These are phyloP conservation scores for Gallinago solitaria DNA, from an alignment of 2,797 vertebrate species.

Conservation along the genomic window DNA sequence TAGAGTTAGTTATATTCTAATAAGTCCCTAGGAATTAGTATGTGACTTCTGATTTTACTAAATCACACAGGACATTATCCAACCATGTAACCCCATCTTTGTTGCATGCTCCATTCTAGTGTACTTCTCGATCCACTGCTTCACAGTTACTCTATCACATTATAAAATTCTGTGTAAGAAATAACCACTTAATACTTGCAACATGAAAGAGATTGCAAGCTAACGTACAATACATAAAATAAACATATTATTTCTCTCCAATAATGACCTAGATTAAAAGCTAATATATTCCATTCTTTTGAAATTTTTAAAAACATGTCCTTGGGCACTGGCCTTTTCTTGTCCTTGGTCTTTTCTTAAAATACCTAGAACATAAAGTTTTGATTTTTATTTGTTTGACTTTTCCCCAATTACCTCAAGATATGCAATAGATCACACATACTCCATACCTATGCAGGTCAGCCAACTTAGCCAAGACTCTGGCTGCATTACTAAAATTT, in stretches of 20 bases:
- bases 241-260: background rate
- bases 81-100: background rate
- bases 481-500: slow-evolving; percentile 92
- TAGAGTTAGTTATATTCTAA: background rate
- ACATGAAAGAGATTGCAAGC: background rate
- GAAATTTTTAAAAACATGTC: background rate
- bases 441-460: slow-evolving; percentile 92
- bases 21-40: background rate
- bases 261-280: background rate
- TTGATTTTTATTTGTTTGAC: background rate
- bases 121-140: background rate
- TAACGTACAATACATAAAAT: background rate
- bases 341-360: background rate
- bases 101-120: background rate
- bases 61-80: background rate
- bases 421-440: background rate
- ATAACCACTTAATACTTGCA: background rate
- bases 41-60: background rate
- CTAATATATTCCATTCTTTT: background rate
- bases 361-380: background rate
- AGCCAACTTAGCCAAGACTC: slow-evolving; percentile 90
- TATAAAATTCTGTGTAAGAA: background rate
- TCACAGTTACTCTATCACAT: background rate
- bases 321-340: background rate
- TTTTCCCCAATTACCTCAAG: background rate